Evolutionary conservation across 1,140 invertebrate species (phyloP).

Genomic region (Pogonus chalceus): DNA sequence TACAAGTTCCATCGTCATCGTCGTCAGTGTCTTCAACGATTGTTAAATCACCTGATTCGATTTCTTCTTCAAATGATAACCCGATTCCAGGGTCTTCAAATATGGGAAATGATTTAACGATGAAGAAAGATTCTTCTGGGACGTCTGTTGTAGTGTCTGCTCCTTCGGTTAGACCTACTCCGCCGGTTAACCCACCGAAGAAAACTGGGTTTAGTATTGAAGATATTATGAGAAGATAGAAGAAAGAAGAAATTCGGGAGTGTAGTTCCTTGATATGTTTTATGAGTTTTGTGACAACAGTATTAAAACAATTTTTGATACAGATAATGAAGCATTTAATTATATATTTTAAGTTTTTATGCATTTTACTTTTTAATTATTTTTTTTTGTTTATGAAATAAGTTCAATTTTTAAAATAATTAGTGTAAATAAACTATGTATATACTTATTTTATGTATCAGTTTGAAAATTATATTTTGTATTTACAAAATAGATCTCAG

Average conservation of each 20-base stretch:
- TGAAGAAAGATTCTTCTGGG: constrained; percentile 32
- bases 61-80: constrained; percentile 7
- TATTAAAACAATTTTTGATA: no score
- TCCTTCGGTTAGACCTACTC: constrained; percentile 30
- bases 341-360: no score
- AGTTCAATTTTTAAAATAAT: no score
- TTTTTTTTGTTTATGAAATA: no score
- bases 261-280: neutral
- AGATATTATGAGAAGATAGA: constrained; percentile 58
- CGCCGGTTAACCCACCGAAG: constrained; percentile 40
- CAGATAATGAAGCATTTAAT: no score
- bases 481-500: constrained; percentile 1
- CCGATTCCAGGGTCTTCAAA: constrained; percentile 13
- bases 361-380: no score
- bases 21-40: constrained; percentile 16
- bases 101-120: constrained; percentile 31
- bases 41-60: constrained; percentile 23
- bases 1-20: constrained; percentile 9
- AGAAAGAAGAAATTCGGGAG: neutral
- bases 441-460: neutral
- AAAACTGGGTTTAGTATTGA: constrained; percentile 62
- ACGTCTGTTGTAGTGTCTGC: no score
- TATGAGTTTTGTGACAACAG: neutral
- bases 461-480: neutral
- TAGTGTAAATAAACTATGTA: no score